Conservation (phyloP, 2,113 vertebrate species). For the Chloropsis hardwickii region DNA sequence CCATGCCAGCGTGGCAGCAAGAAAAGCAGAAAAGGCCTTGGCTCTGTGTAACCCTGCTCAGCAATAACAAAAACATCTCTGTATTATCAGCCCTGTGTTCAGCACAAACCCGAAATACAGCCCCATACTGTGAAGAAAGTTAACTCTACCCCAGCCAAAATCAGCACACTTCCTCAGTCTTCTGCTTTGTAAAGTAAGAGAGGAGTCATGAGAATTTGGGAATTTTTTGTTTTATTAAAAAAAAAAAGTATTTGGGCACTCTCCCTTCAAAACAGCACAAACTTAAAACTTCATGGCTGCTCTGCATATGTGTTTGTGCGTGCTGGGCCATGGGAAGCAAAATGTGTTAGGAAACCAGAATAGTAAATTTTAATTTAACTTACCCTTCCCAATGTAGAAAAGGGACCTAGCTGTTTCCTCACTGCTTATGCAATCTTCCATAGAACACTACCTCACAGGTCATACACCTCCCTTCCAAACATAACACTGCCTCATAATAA, state of each 20-base stretch:
- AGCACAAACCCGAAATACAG: not conserved
- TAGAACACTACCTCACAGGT: not conserved
- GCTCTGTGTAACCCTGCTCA: not conserved
- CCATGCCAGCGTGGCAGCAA: not conserved
- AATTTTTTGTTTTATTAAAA: not conserved
- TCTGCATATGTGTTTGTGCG: not conserved
- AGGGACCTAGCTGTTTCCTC: not conserved
- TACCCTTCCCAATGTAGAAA: not conserved
- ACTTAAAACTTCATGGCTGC: not conserved
- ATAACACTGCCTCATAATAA: slow-evolving; percentile 11
- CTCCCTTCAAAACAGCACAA: not conserved
- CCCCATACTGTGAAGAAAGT: not conserved
- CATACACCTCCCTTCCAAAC: not conserved
- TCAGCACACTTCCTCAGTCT: not conserved
- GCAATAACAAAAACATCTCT: not conserved
- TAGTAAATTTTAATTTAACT: not conserved
- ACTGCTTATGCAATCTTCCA: not conserved
- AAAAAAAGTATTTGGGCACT: not conserved
- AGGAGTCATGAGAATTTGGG: not conserved
- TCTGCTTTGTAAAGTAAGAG: not conserved
- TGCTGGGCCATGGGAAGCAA: not conserved
- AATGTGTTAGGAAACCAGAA: not conserved
- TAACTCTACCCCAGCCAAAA: not conserved
- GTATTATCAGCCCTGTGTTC: not conserved
- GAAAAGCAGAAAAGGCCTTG: not conserved